Conservation (phyloP, 2,113 vertebrate genomes). For the Ochotona curzoniae region DNA sequence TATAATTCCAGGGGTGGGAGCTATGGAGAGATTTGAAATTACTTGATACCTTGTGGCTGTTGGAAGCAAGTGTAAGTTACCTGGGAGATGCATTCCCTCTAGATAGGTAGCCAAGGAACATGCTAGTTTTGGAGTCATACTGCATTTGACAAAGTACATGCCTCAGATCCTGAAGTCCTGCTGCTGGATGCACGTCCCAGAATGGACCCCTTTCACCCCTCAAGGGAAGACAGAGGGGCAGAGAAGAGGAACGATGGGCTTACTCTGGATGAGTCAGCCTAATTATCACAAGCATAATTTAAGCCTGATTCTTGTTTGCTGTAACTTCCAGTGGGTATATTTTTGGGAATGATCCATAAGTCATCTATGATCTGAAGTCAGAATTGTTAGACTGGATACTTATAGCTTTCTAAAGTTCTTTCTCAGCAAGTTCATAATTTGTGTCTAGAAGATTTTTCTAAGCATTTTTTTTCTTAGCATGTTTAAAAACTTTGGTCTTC, state of each 20-base stretch:
- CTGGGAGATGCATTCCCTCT: neutral
- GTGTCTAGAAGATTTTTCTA: slow-evolving; percentile 59
- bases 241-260: neutral
- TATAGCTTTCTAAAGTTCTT: slow-evolving; percentile 52
- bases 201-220: neutral
- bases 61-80: slow-evolving; percentile 19
- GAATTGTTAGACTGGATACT: slow-evolving; percentile 20
- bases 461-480: slow-evolving; percentile 46
- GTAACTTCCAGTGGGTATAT: slow-evolving; percentile 10
- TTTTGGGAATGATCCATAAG: slow-evolving; percentile 51
- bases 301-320: slow-evolving; percentile 26
- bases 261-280: neutral
- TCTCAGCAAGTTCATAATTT: slow-evolving; percentile 67
- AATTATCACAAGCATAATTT: slow-evolving; percentile 22
- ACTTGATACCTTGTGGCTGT: neutral
- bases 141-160: neutral
- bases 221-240: neutral
- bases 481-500: slow-evolving; percentile 62
- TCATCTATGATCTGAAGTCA: slow-evolving; percentile 28
- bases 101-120: neutral
- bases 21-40: neutral
- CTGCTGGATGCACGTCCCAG: neutral
- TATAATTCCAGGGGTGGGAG: neutral
- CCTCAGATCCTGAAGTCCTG: neutral
- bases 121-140: neutral